These are phyloP conservation scores for Heterocephalus glaber DNA, from an alignment of 2,113 vertebrate genomes.

Conservation along the genomic window DNA sequence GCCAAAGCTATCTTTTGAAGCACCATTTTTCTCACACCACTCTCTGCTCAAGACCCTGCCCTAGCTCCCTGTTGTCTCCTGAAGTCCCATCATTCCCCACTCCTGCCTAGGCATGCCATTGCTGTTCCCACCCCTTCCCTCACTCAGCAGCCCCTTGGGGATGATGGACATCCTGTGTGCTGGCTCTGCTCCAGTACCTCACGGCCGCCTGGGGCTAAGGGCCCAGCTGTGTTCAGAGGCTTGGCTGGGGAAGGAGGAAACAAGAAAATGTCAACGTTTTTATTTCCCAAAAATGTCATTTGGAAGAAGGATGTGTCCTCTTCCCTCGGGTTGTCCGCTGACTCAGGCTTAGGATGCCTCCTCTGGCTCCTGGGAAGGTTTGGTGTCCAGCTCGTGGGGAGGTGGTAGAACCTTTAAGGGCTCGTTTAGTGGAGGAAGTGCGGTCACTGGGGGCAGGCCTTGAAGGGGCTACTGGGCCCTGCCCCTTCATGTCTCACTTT, in stretches of 20 bases:
- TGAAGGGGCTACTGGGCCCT: no score
- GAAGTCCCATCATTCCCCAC: neutral
- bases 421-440: neutral
- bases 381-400: neutral
- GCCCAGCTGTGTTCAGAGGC: neutral
- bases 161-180: neutral
- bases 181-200: neutral
- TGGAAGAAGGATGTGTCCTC: neutral
- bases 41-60: neutral
- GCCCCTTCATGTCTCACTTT: neutral
- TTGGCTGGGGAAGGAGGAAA: neutral
- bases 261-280: neutral
- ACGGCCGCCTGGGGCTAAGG: neutral
- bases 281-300: neutral
- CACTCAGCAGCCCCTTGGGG: neutral
- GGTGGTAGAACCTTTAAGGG: neutral
- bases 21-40: neutral
- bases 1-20: neutral
- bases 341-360: neutral
- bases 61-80: neutral
- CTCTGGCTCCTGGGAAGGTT: fast-evolving
- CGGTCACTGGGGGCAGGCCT: neutral
- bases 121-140: neutral
- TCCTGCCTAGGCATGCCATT: neutral
- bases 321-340: neutral